phyloP scores from a whole-genome alignment of 2,113 vertebrate species.

The Himantopus leucocephalus region DNA sequence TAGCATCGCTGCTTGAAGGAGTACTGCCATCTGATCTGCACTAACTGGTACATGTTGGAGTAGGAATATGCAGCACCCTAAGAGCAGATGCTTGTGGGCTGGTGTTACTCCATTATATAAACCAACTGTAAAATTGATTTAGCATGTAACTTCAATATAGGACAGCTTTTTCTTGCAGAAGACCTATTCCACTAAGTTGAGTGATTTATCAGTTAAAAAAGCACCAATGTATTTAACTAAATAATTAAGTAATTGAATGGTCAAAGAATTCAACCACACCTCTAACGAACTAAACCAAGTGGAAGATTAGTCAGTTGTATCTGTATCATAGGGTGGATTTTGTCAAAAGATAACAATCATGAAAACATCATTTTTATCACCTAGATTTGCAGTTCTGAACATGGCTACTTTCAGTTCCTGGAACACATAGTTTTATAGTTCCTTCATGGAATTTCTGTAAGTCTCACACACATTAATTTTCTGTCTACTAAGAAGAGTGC shows the following conservation, averaged over 20 bases:
- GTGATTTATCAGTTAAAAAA: background rate
- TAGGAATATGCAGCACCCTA: background rate
- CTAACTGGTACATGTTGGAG: background rate
- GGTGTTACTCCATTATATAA: slow-evolving; percentile 59
- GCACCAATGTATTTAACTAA: background rate
- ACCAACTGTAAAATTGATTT: slow-evolving; percentile 16
- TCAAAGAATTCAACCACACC: background rate
- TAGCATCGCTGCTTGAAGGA: background rate
- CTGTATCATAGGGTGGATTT: background rate
- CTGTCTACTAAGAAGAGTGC: background rate
- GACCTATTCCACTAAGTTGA: background rate
- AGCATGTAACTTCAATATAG: background rate
- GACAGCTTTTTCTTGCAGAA: slow-evolving; percentile 9
- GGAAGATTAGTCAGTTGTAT: background rate
- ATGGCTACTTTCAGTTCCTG: background rate
- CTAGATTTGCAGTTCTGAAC: background rate
- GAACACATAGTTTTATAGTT: background rate
- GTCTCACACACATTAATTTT: background rate
- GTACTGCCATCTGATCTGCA: slow-evolving; percentile 14
- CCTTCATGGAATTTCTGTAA: background rate
- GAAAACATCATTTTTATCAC: background rate
- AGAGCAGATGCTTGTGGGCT: slow-evolving; percentile 48
- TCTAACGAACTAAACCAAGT: background rate
- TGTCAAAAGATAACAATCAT: background rate
- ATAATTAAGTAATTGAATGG: background rate